Percentiles rank a stretch among this genome's conserved stretches.
phyloP scores from a whole-genome alignment of 1,140 invertebrate genomes.

The Lethocerus indicus region DNA sequence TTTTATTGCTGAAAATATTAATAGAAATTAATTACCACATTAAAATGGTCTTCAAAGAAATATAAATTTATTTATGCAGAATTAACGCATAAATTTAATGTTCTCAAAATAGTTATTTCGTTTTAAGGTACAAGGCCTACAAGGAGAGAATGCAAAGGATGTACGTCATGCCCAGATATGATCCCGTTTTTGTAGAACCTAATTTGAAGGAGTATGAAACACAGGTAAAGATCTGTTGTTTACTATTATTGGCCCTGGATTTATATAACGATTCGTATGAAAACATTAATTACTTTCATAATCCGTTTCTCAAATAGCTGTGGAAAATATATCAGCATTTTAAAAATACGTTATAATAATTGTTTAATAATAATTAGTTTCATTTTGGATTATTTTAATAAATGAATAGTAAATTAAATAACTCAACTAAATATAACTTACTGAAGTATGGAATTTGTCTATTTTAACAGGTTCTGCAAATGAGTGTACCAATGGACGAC shows the following conservation, averaged over 20 bases:
- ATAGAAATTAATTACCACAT: neutral
- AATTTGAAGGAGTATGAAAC: conserved; percentile 72
- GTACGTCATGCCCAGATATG: conserved; percentile 56
- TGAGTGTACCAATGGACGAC: conserved; percentile 70
- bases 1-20: neutral
- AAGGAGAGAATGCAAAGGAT: conserved; percentile 56
- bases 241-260: neutral
- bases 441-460: neutral
- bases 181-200: conserved; percentile 59
- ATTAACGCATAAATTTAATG: neutral
- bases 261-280: neutral
- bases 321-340: too few species aligned
- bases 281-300: too few species aligned
- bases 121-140: conserved; percentile 54
- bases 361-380: too few species aligned
- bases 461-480: conserved; percentile 48
- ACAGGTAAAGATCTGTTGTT: conserved; percentile 28
- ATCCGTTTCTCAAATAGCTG: too few species aligned
- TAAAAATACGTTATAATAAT: too few species aligned
- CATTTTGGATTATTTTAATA: too few species aligned
- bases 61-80: neutral
- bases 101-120: neutral
- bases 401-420: too few species aligned
- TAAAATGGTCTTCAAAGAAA: neutral
- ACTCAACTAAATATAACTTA: neutral